Conservation (phyloP, 1,140 invertebrate species). For the Pogonognathellus flavescens region DNA sequence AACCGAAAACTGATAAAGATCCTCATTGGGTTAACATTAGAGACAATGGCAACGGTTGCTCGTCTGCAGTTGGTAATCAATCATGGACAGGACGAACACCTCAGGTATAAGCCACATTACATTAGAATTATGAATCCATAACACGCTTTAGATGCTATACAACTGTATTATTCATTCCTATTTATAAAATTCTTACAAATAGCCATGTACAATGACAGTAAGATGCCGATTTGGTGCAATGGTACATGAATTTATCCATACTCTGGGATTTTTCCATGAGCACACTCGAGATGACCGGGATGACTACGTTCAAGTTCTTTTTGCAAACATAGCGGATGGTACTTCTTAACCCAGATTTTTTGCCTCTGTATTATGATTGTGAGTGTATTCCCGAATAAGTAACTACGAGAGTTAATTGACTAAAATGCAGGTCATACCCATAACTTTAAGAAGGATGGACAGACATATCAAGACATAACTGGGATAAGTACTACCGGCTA, state of each 20-base stretch:
- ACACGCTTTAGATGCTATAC: neutral
- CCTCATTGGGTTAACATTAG: neutral
- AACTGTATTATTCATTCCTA: too few relatives aligned
- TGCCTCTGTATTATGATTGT: too few relatives aligned
- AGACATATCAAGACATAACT: neutral
- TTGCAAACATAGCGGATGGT: conserved; percentile 7
- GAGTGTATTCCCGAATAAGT: too few relatives aligned
- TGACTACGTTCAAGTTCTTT: neutral
- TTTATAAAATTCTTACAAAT: neutral
- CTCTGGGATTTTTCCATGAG: conserved; percentile 22
- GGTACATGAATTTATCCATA: conserved; percentile 16
- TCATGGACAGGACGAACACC: conserved; percentile 22
- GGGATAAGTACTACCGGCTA: conserved; percentile 15
- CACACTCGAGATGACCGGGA: conserved; percentile 1
- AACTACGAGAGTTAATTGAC: too few relatives aligned
- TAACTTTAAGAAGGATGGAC: conserved; percentile 29
- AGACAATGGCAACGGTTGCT: conserved; percentile 11
- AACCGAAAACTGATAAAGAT: conserved; percentile 4
- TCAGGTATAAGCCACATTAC: neutral
- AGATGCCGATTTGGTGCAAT: conserved; percentile 26
- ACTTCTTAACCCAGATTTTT: too few relatives aligned
- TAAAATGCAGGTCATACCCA: neutral
- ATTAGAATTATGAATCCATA: neutral
- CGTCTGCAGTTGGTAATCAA: conserved; percentile 15
- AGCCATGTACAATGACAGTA: neutral